Conservation (phyloP, 1,140 invertebrate species). For the Zaprionus ghesquierei region DNA sequence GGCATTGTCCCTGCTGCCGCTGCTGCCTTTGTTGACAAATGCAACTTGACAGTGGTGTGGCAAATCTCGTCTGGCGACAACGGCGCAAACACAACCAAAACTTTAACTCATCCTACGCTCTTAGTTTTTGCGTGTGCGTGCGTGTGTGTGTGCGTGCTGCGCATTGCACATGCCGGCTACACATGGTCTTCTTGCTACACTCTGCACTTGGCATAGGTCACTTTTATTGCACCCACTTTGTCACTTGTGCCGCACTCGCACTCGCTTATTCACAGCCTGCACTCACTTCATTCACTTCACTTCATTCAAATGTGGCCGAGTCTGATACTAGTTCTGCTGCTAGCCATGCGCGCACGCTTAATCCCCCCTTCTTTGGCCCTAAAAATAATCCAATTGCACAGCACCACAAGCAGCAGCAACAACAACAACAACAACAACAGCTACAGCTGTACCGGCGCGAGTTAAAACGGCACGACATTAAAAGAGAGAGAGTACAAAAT, state of each 20-base stretch:
- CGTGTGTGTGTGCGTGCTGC: neutral
- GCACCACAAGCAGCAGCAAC: constrained; percentile 16
- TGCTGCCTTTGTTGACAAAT: constrained; percentile 73
- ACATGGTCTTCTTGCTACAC: constrained; percentile 33
- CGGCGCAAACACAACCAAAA: constrained; percentile 12
- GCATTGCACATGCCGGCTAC: constrained; percentile 31
- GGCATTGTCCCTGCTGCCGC: constrained; percentile 24
- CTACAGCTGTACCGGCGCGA: neutral
- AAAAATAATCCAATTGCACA: constrained; percentile 49
- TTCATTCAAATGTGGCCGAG: neutral
- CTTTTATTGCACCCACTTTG: constrained; percentile 20
- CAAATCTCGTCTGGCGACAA: constrained; percentile 71
- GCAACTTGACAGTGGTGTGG: constrained; percentile 80
- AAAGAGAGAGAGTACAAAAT: constrained; percentile 36
- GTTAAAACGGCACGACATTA: constrained; percentile 47
- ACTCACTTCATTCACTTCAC: neutral
- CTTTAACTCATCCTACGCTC: constrained; percentile 2
- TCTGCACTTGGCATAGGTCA: constrained; percentile 41
- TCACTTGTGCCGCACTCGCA: too few species aligned
- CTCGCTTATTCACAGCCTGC: constrained; percentile 3
- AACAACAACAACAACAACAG: constrained; percentile 5
- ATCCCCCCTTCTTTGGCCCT: constrained; percentile 25
- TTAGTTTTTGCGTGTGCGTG: neutral
- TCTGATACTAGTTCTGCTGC: constrained; percentile 5
- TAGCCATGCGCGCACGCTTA: constrained; percentile 41